These are phyloP conservation scores for Drosophila chauvacae DNA, from an alignment of 1,140 invertebrate species.

Conservation along the genomic window DNA sequence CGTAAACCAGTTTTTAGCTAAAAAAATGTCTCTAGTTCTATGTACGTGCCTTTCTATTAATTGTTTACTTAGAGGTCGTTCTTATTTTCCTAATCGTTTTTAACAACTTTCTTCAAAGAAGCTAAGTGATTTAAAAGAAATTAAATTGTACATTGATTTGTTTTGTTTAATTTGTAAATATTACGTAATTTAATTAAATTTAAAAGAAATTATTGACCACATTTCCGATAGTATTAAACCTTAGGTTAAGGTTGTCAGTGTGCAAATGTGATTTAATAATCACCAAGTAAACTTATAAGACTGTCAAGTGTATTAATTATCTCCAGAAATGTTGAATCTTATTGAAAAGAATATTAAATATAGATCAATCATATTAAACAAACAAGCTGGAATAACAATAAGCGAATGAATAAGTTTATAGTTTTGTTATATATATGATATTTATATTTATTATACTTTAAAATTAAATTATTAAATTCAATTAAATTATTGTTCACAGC, in stretches of 20 bases:
- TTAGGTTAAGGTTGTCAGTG: not conserved
- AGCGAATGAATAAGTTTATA: not conserved
- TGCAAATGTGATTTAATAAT: not conserved
- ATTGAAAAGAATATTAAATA: not conserved
- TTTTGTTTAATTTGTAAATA: not conserved
- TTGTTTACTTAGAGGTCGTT: not conserved
- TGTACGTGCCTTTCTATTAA: not conserved
- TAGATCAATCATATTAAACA: constrained; percentile 2
- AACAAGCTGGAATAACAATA: not conserved
- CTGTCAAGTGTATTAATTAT: not conserved
- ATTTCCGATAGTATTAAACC: not conserved
- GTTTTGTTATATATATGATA: not conserved
- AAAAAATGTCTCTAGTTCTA: not conserved
- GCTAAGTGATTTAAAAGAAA: not conserved
- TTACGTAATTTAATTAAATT: not conserved
- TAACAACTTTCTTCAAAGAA: not conserved
- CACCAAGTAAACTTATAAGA: not conserved
- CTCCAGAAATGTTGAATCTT: not conserved
- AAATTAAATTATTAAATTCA: no score
- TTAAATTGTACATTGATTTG: not conserved
- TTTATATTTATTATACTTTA: not conserved
- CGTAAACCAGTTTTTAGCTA: not conserved
- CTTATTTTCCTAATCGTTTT: not conserved
- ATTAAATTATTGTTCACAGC: no score
- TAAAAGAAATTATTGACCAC: not conserved